phyloP scores from a whole-genome alignment of 2,797 vertebrate species.

The Erethizon dorsatum region DNA sequence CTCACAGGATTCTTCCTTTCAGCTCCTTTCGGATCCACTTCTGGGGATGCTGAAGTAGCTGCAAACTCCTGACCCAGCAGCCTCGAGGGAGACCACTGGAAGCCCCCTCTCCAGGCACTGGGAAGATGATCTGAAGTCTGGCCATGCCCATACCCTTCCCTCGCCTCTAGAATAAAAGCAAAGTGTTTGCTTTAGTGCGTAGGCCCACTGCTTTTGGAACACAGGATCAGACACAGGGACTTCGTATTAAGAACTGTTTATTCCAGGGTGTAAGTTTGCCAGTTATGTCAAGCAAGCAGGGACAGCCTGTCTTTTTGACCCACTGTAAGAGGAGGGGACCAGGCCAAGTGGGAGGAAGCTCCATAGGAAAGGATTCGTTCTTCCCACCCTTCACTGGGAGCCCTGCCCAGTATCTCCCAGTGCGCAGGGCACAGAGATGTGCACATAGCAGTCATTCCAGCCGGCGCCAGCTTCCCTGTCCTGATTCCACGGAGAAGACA shows the following conservation, averaged over 20 bases:
- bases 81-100: background rate
- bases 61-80: background rate
- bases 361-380: background rate
- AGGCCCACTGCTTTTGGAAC: background rate
- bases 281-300: background rate
- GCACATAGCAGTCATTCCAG: background rate
- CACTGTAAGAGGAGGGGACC: background rate
- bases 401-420: background rate
- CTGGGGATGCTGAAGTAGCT: conserved; percentile 78
- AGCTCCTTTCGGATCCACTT: conserved; percentile 85
- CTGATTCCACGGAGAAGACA: background rate
- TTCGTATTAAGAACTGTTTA: background rate
- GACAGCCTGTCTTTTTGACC: background rate
- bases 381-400: background rate
- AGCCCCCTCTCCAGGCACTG: background rate
- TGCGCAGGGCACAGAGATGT: background rate
- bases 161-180: conserved; percentile 61
- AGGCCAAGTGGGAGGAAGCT: background rate
- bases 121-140: background rate
- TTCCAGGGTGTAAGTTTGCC: background rate
- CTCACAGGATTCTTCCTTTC: conserved; percentile 26
- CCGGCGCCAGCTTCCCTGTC: background rate
- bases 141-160: background rate
- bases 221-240: background rate
- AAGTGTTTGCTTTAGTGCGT: background rate